phyloP scores from a whole-genome alignment of 2,888 invertebrate genomes.

The Escarpia spicata region DNA sequence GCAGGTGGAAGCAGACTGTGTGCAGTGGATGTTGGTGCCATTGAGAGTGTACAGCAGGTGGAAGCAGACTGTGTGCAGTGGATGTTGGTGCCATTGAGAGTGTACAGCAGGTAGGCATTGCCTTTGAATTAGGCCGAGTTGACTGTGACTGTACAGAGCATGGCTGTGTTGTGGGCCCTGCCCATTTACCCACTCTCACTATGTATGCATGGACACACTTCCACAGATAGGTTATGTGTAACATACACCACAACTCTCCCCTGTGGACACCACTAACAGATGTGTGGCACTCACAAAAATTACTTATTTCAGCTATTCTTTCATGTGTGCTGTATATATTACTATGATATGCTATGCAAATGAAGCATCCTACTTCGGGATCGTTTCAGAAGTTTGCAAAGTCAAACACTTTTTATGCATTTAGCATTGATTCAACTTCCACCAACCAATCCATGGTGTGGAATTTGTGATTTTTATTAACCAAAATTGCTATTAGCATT shows the following conservation, averaged over 20 bases:
- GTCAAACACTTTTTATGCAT: too few relatives aligned
- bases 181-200: too few relatives aligned
- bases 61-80: background rate
- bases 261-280: background rate
- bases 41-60: background rate
- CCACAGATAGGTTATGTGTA: background rate
- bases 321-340: slow-evolving; percentile 1
- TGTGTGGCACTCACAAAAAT: background rate
- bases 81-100: too few relatives aligned
- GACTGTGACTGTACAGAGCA: background rate
- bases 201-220: background rate
- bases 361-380: background rate
- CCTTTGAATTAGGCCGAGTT: background rate
- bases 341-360: background rate
- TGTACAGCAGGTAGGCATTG: background rate
- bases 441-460: too few relatives aligned
- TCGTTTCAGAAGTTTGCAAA: too few relatives aligned
- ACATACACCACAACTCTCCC: background rate
- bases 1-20: background rate
- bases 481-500: too few relatives aligned
- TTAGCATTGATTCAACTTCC: too few relatives aligned
- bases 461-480: too few relatives aligned
- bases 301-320: background rate
- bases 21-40: background rate
- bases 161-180: background rate